Base-by-base conservation (phyloP, 2,113 vertebrate genomes). In the Vanacampus margaritifer region DNA sequence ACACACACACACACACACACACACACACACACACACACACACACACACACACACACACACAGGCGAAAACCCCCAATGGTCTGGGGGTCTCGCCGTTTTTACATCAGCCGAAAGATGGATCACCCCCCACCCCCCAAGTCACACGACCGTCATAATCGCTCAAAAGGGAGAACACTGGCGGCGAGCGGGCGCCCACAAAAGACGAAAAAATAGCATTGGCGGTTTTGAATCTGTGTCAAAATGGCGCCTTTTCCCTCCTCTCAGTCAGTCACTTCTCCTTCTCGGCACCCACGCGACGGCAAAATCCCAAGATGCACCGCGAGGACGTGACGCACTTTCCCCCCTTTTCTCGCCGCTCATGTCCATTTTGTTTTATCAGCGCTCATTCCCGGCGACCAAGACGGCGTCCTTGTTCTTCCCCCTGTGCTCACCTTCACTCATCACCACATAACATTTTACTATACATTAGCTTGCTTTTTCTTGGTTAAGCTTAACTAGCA, bases 81-180 rank as follows among this genome's bases (percentile, higher is more conserved):
- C 66, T 69, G 32, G 68, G 73, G 77, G 73, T 77, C 74, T 71
- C 77, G 60, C 66, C 50, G 19, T 66, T 84, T 63, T 73, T 69
- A 45, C 71, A 86, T 88, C 77, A 73, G 73, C 64, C 65, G 50
- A 71, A 86, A 86, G 87, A 91, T 85, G 71, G 89, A 91, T 90
- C 59, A 4, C 69, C 41, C 41, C 64, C 63, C 65, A 69, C 70
- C 65, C 79, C 74, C 77, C 64, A 17, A 51, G 60, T 58, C 66
- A 65, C 37, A 79, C 69, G 68, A 79, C 85, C 67, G 36, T 80
- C 76, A 83, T 84, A 80, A 78, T 84, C 60, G 66, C 72, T 71
- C 72, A 60, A 76, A 73, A 58, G 61, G 61, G 39, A 24, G 71
- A 72, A 46, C 65, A 60, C 61, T 74, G 65, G 48, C 21, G 58